phyloP scores from a whole-genome alignment of 2,797 vertebrate species.

The Enteromius anoplus region DNA sequence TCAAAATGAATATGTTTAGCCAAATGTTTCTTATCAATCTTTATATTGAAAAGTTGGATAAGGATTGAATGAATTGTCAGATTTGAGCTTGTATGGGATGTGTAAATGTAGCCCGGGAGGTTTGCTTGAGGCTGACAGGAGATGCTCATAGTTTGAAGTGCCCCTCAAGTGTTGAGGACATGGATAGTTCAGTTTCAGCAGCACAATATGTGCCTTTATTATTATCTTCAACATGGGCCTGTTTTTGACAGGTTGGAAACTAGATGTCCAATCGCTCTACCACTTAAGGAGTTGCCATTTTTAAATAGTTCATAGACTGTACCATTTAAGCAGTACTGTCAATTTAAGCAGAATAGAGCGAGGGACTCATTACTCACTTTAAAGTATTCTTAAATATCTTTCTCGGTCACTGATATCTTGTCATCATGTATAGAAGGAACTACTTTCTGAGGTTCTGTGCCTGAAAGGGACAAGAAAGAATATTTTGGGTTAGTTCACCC shows the following conservation, averaged over 20 bases:
- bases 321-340: not conserved
- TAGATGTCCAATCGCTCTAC: not conserved
- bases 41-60: not conserved
- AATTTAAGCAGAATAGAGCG: not conserved
- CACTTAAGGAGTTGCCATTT: not conserved
- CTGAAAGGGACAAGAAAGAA: not conserved
- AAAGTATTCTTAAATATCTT: not conserved
- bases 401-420: not conserved
- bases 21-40: not conserved
- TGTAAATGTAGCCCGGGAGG: conserved; percentile 11
- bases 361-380: not conserved
- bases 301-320: not conserved
- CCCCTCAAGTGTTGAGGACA: conserved; percentile 29
- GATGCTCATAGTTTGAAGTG: not conserved
- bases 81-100: conserved; percentile 10
- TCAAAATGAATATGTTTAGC: not conserved
- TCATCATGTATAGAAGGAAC: not conserved
- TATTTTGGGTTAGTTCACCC: not conserved
- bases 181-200: conserved; percentile 48
- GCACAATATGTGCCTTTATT: conserved; percentile 69
- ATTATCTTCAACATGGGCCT: conserved; percentile 46
- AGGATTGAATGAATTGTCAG: conserved; percentile 2
- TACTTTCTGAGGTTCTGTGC: not conserved
- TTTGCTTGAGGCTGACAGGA: not conserved
- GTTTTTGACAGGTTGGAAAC: not conserved